phyloP scores from a whole-genome alignment of 2,797 vertebrate genomes.

The Lemur catta region DNA sequence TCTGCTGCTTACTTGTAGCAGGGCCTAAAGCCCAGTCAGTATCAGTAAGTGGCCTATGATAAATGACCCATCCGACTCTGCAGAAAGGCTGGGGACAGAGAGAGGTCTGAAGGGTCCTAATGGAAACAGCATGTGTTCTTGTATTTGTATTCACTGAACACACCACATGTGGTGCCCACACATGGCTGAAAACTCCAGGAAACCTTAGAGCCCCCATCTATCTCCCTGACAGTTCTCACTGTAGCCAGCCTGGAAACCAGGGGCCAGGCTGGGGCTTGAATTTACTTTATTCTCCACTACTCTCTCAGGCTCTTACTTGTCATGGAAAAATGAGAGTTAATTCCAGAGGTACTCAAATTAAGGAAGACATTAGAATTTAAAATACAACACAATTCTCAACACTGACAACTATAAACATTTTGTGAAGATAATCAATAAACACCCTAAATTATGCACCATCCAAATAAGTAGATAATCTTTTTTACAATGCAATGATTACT shows the following conservation, averaged over 20 bases:
- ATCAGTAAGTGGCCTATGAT: conserved; percentile 68
- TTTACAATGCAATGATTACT: neutral
- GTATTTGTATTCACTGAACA: conserved; percentile 66
- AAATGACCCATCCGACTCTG: conserved; percentile 71
- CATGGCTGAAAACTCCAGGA: conserved; percentile 73
- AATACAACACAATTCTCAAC: neutral
- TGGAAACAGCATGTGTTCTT: conserved; percentile 79
- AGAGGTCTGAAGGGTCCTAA: conserved; percentile 64
- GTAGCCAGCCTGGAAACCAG: conserved; percentile 62
- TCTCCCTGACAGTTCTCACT: conserved; percentile 76
- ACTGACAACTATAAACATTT: conserved; percentile 3
- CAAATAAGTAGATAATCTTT: neutral
- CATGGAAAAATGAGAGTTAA: conserved; percentile 45
- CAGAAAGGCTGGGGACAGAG: conserved; percentile 72
- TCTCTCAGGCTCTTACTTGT: conserved; percentile 33
- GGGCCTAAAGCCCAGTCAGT: conserved; percentile 43
- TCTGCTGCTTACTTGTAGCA: conserved; percentile 1
- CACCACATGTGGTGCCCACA: conserved; percentile 72
- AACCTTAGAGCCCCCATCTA: conserved; percentile 69
- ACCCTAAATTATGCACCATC: neutral
- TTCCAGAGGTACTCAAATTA: conserved; percentile 51
- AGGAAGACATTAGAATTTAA: conserved; percentile 29
- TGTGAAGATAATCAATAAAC: neutral
- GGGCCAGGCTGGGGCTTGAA: conserved; percentile 63
- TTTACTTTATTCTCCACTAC: conserved; percentile 38